These are phyloP conservation scores for Lasioglossum leucozonium DNA, from an alignment of 2,888 invertebrate species.

Conservation along the genomic window DNA sequence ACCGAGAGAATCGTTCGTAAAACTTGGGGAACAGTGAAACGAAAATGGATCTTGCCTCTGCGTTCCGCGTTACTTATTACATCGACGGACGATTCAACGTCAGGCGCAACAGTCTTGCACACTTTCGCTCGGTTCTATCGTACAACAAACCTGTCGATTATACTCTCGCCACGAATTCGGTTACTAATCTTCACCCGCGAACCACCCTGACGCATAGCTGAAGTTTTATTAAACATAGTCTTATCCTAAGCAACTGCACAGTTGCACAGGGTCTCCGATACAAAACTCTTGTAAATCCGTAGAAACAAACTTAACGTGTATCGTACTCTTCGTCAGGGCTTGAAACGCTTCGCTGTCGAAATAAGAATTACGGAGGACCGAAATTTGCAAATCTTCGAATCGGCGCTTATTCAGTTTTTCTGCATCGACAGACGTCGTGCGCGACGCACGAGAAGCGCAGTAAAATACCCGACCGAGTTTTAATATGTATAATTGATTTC, in stretches of 20 bases:
- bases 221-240: conserved; percentile 1
- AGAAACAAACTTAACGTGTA: background rate
- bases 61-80: conserved; percentile 8
- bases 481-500: background rate
- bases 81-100: conserved; percentile 14
- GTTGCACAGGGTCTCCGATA: background rate
- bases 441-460: background rate
- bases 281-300: background rate
- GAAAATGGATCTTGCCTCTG: too few relatives aligned
- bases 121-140: conserved; percentile 3
- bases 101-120: background rate
- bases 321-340: background rate
- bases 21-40: background rate
- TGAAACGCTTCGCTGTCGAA: background rate
- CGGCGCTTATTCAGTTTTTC: background rate
- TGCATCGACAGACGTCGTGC: background rate
- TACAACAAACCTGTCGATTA: background rate
- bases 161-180: background rate
- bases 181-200: background rate
- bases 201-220: background rate
- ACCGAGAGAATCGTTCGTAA: background rate
- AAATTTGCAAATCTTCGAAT: background rate
- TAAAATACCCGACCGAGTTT: background rate
- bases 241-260: background rate
- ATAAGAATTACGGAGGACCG: background rate